Evolutionary conservation across 2,797 vertebrate genomes (phyloP), one percentile per base, ranked within the genome.

Genomic region (Huso huso): DNA sequence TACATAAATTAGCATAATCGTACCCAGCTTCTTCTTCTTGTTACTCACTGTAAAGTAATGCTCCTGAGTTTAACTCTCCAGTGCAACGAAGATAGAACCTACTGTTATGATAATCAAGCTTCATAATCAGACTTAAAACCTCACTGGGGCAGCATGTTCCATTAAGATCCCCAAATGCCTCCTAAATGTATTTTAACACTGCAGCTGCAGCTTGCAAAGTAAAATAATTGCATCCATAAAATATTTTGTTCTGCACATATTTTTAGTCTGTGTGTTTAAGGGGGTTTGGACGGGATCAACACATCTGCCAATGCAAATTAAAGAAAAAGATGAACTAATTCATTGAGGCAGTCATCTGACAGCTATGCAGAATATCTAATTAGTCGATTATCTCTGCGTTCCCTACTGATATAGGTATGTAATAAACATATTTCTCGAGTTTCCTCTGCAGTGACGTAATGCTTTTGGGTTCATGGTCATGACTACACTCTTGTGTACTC

Each of bases 161-260:
- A 37, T 37, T 37, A 37, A 37, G 37, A 37, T 37, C 37, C 37
- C 4, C 37, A 37, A 37, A 37, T 37, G 37, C 37, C 37, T 37
- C 37, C 37, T 37, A 37, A 37, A 37, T 55, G 76, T 48, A 62
- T 82, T 79, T 67, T 72, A 37, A 5, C 37, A 37, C 37, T 37
- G 37, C 37, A 37, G 37, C 37, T 37, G 37, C 37, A 37, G 37
- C 37, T 37, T 37, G 37, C 37, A 37, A 37, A 37, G 37, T 37
- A 58, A 58, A 7, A 58, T 58, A 58, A 58, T 58, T 58, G 10
- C 55, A 58, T 58, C 12, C 55, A 58, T n/a, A 58, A 58, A 58
- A n/a, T 58, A 11, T n/a, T n/a, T 58, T 58, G 7, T 13, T 13
- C 55, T n/a, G 55, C 4, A 58, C 10, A n/a, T 15, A 58, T 58